A percentile compares a stretch with the other conserved stretches of the same genome.
phyloP scores from a whole-genome alignment of 2,888 invertebrate species.

The Lasioglossum morio region DNA sequence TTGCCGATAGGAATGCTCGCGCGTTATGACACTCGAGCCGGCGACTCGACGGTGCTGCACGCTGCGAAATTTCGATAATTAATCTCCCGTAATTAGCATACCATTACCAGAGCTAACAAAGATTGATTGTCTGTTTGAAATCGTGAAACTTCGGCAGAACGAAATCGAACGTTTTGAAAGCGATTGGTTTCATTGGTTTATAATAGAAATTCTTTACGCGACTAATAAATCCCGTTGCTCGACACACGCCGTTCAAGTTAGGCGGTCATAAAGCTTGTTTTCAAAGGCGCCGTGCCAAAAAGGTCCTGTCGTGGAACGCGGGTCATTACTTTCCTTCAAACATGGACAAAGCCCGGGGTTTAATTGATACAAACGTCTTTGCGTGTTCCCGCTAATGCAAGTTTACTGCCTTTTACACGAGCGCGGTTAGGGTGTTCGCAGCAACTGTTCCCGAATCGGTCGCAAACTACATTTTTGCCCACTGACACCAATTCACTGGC shows the following conservation, averaged over 20 bases:
- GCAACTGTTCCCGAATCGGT: conserved; percentile 25
- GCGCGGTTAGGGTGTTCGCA: neutral
- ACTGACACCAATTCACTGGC: conserved; percentile 60
- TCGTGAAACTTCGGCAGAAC: neutral
- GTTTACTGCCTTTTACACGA: conserved; percentile 33
- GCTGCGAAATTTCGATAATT: neutral
- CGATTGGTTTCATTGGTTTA: neutral
- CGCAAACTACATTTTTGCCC: conserved; percentile 45
- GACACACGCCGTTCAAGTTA: neutral
- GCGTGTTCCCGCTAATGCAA: conserved; percentile 46
- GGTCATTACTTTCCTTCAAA: neutral
- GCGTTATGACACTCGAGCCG: neutral
- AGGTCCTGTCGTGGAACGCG: neutral
- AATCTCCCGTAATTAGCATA: neutral
- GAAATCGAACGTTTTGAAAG: neutral
- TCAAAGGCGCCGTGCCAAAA: conserved; percentile 13
- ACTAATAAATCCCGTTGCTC: neutral
- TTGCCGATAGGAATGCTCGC: neutral
- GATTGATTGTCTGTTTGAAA: neutral
- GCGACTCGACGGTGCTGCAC: neutral
- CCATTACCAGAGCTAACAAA: neutral
- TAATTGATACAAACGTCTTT: conserved; percentile 52
- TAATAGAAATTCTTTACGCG: neutral
- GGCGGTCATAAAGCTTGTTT: conserved; percentile 1
- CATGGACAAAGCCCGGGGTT: neutral